Evolutionary conservation across 2,113 vertebrate species (phyloP).

Genomic region (Mionectes macconnelli): DNA sequence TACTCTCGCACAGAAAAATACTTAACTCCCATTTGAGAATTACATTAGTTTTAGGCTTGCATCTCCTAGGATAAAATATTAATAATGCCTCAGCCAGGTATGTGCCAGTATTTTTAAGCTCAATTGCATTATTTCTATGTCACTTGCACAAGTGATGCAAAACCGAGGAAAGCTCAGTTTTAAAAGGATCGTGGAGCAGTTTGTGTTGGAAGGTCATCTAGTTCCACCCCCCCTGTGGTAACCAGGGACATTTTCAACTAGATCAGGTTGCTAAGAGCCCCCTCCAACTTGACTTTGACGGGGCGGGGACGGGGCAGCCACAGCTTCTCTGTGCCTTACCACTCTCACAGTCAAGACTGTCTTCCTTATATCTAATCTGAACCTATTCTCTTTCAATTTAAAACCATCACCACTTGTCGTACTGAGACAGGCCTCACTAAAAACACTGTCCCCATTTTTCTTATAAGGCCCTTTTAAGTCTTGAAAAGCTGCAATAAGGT

Average conservation of each 20-base stretch:
- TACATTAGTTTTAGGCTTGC: neutral
- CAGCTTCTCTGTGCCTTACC: neutral
- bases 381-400: neutral
- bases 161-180: neutral
- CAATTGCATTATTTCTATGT: too few relatives aligned
- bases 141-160: neutral
- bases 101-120: neutral
- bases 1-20: neutral
- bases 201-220: neutral
- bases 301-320: too few relatives aligned
- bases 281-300: neutral
- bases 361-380: neutral
- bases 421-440: fast-evolving
- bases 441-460: neutral
- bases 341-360: neutral
- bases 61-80: neutral
- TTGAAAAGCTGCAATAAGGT: neutral
- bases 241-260: neutral
- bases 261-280: neutral
- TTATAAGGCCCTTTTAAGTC: neutral
- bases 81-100: neutral
- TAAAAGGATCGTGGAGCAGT: neutral
- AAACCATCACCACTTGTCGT: neutral
- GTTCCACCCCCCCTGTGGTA: neutral
- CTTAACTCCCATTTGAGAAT: neutral